Evolutionary conservation across 2,113 vertebrate genomes (phyloP).

Genomic region (Apeltes quadracus): DNA sequence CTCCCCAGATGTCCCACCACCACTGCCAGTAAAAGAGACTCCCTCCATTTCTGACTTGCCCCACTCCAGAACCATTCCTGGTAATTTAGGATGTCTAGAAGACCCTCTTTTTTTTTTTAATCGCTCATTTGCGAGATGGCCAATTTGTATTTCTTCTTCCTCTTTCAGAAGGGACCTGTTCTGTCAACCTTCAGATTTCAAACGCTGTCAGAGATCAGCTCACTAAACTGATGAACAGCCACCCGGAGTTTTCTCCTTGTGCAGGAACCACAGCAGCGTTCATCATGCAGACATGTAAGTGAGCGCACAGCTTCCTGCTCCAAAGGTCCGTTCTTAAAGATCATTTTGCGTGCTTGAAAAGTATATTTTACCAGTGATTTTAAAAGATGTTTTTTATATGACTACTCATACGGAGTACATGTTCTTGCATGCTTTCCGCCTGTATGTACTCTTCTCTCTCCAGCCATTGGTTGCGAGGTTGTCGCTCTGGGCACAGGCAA

Average conservation of each 20-base stretch:
- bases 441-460: not conserved
- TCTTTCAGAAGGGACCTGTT: constrained; percentile 77
- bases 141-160: not conserved
- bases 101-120: not conserved
- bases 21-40: constrained; percentile 72
- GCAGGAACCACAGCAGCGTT: constrained; percentile 89
- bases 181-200: constrained; percentile 78
- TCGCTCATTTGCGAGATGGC: not conserved
- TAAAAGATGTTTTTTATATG: too few relatives aligned
- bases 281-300: constrained; percentile 88
- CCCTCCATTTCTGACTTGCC: constrained; percentile 11
- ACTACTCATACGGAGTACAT: not conserved
- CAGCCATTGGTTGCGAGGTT: constrained; percentile 81
- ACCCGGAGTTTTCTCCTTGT: constrained; percentile 83
- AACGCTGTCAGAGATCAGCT: constrained; percentile 81
- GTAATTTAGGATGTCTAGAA: constrained; percentile 70
- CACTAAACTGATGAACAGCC: constrained; percentile 74
- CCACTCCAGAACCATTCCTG: constrained; percentile 69
- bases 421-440: not conserved
- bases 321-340: too few relatives aligned
- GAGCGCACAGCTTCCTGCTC: not conserved
- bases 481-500: constrained; percentile 92
- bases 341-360: too few relatives aligned
- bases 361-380: too few relatives aligned
- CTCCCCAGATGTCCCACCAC: constrained; percentile 61